Evolutionary conservation across 2,113 vertebrate species (phyloP), one percentile per base, ranked within the genome.

Genomic region (Cyphomyrus discorhynchus): DNA sequence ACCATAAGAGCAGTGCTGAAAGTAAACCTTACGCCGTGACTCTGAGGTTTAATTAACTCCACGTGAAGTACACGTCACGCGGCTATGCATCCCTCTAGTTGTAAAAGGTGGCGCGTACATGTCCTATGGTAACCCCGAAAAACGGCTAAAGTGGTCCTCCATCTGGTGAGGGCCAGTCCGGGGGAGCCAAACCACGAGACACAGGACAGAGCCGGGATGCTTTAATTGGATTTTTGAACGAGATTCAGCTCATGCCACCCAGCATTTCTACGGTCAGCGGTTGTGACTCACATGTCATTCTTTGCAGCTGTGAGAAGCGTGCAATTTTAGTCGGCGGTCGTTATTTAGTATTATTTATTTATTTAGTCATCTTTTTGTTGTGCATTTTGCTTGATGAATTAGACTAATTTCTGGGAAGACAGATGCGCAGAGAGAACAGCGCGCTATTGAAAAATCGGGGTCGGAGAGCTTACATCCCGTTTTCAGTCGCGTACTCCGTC

Each of bases 1-100:
- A 90, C 45, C 42, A 84, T 84, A 62, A 89, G 74, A 62, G n/a
- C 24, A 47, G n/a, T 3, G 53, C 50, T 58, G 11, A 49, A 27
- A 7, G 17, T 17, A 70, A 70, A 88, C 15, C 58, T 47, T 77
- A 27, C 47, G 62, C 49, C n/a, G 21, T 46, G 77, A 50, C 39
- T 85, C 11, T 17, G 50, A 56, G 77, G 58, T 86, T 49, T 90
- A 86, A 86, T 90, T 86, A 86, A 90, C 56, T 86, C 46, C 58
- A 52, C 45, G 42, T 50, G 77, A 3, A 45, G 35, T 13, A 39
- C 46, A 45, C 21, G 42, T 62, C 42, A 19, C 52, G 77, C 53
- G 62, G 27, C 62, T 56, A 6, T 17, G 15, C 74, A 45, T 45
- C 50, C 77, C 17, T 49, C 31, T 86, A 4, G 19, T 49, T 15